phyloP scores from a whole-genome alignment of 2,888 invertebrate species.

The Pherbina coryleti region DNA sequence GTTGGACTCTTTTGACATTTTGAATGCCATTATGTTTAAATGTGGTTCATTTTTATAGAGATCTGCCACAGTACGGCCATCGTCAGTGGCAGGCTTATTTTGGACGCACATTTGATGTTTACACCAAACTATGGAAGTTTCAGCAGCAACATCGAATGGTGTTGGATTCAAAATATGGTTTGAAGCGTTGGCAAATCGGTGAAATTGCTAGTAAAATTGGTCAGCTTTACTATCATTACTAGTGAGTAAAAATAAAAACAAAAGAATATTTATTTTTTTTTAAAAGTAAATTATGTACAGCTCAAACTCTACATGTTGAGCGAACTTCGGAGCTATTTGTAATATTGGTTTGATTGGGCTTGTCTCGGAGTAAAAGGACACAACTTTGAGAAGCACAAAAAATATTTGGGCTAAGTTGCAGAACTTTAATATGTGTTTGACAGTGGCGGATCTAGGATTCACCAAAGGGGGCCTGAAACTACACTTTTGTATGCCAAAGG shows the following conservation, averaged over 20 bases:
- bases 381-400: too few species aligned
- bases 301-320: too few species aligned
- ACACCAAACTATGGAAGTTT: conserved; percentile 97
- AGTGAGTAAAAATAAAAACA: conserved; percentile 76
- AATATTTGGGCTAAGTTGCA: too few species aligned
- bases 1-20: neutral
- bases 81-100: conserved; percentile 99
- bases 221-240: conserved; percentile 98
- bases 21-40: neutral
- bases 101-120: conserved; percentile 96
- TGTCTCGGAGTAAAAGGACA: too few species aligned
- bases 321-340: too few species aligned
- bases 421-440: too few species aligned
- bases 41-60: conserved; percentile 74
- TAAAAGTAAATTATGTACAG: too few species aligned
- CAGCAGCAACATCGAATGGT: conserved; percentile 95
- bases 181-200: conserved; percentile 98
- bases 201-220: conserved; percentile 99
- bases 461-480: too few species aligned
- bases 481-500: too few species aligned
- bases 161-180: conserved; percentile 91
- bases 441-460: too few species aligned
- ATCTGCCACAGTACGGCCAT: conserved; percentile 96
- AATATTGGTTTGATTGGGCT: too few species aligned
- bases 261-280: neutral